phyloP scores from a whole-genome alignment of 1,140 invertebrate species.

The Megalopta genalis region DNA sequence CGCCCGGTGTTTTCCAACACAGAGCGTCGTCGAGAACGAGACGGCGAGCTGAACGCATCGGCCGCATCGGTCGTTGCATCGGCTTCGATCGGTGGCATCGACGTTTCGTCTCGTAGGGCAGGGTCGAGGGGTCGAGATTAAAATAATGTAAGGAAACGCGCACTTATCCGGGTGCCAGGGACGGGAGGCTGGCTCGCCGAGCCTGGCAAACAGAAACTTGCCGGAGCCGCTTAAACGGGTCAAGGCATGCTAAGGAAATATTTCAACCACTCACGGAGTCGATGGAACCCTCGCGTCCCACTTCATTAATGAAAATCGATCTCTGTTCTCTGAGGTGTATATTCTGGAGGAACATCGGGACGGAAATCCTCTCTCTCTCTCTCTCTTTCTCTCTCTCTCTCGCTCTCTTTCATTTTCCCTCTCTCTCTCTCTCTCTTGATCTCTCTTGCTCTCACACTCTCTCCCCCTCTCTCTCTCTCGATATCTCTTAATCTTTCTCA shows the following conservation, averaged over 20 bases:
- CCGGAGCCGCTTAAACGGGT: background rate
- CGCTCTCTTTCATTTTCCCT: too few species aligned
- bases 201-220: background rate
- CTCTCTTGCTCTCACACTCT: too few species aligned
- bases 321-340: slow-evolving; percentile 7
- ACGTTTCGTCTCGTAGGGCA: too few species aligned
- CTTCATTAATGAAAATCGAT: slow-evolving; percentile 52
- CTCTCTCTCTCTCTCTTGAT: too few species aligned
- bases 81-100: background rate
- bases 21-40: too few species aligned
- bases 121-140: too few species aligned
- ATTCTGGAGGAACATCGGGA: slow-evolving; percentile 23
- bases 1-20: too few species aligned
- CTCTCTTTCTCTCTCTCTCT: too few species aligned
- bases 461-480: background rate
- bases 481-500: too few species aligned
- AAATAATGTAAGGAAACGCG: slow-evolving; percentile 9
- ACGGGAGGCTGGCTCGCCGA: slow-evolving; percentile 7
- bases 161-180: background rate
- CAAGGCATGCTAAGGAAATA: slow-evolving; percentile 28
- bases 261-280: slow-evolving; percentile 19
- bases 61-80: background rate
- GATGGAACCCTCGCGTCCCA: slow-evolving; percentile 28
- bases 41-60: too few species aligned
- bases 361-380: slow-evolving; percentile 18